Evolutionary conservation across 2,797 vertebrate species (phyloP).

Genomic region (Enoplosus armatus): DNA sequence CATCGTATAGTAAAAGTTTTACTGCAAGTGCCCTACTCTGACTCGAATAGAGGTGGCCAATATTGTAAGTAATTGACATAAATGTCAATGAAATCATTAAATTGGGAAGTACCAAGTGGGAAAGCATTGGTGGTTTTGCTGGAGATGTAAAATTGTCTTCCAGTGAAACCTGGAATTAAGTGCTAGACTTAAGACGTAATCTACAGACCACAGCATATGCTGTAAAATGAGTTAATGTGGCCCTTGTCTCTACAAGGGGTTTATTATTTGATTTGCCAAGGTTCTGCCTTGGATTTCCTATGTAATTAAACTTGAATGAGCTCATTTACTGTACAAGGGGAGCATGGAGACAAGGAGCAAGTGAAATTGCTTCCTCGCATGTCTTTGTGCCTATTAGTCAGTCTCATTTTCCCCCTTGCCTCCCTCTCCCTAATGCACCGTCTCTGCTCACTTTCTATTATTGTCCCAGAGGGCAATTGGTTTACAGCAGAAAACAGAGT

Average conservation of each 20-base stretch:
- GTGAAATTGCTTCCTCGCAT: slow-evolving; percentile 57
- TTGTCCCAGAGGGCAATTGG: slow-evolving; percentile 34
- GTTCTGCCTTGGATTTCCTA: slow-evolving; percentile 64
- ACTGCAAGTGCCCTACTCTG: not conserved
- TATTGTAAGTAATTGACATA: not conserved
- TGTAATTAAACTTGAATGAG: slow-evolving; percentile 74
- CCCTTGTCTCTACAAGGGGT: slow-evolving; percentile 56
- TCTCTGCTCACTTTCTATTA: slow-evolving; percentile 38
- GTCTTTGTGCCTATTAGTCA: slow-evolving; percentile 52
- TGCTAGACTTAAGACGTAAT: slow-evolving; percentile 22
- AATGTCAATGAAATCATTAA: not conserved
- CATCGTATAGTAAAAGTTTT: not conserved
- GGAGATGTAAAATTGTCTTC: slow-evolving; percentile 23
- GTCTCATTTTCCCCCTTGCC: slow-evolving; percentile 26
- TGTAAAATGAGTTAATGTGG: slow-evolving; percentile 50
- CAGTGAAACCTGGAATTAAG: slow-evolving; percentile 26
- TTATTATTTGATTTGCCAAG: slow-evolving; percentile 70
- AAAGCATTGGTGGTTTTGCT: slow-evolving; percentile 1
- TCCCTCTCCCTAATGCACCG: slow-evolving; percentile 28
- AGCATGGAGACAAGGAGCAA: slow-evolving; percentile 54
- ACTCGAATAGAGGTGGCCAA: not conserved
- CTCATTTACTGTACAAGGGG: slow-evolving; percentile 66
- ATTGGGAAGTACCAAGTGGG: not conserved
- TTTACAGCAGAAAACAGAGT: slow-evolving; percentile 37
- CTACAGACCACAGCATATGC: slow-evolving; percentile 14